Percentiles rank a stretch among this genome's conserved stretches.
phyloP scores from a whole-genome alignment of 1,140 invertebrate species.

The Cydia fagiglandana region DNA sequence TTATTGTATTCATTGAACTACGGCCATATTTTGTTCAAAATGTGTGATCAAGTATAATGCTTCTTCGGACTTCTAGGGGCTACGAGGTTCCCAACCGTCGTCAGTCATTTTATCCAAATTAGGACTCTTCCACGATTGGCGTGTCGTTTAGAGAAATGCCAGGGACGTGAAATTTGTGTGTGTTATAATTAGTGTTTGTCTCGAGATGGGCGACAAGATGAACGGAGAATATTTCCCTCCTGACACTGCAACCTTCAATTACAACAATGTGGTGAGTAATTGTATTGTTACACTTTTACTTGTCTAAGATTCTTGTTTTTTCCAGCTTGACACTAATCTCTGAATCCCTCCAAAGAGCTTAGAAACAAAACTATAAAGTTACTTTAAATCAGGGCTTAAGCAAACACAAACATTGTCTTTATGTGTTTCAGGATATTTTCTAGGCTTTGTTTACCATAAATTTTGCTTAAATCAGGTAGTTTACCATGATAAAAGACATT shows the following conservation, averaged over 20 bases:
- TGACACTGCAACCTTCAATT: conserved; percentile 69
- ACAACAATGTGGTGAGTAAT: conserved; percentile 71
- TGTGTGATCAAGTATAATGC: conserved; percentile 44
- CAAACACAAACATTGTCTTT: neutral
- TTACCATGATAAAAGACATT: too few species aligned
- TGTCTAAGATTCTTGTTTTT: neutral
- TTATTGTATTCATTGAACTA: neutral
- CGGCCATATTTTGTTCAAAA: neutral
- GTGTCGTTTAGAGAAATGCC: conserved; percentile 40
- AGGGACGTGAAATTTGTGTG: conserved; percentile 47
- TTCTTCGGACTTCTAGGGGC: conserved; percentile 57
- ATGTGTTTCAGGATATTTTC: neutral
- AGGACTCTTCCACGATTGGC: conserved; percentile 26
- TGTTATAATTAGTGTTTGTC: conserved; percentile 49
- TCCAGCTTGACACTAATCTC: neutral
- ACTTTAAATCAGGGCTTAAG: neutral
- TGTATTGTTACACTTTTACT: conserved; percentile 30
- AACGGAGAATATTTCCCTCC: conserved; percentile 67
- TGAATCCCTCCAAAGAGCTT: neutral
- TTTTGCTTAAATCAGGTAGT: neutral
- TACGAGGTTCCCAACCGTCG: conserved; percentile 46
- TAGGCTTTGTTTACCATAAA: neutral
- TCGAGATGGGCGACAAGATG: conserved; percentile 68
- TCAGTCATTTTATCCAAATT: conserved; percentile 32
- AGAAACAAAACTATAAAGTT: neutral